Conservation (phyloP, 2,113 vertebrate genomes). For the Ursus arctos region DNA sequence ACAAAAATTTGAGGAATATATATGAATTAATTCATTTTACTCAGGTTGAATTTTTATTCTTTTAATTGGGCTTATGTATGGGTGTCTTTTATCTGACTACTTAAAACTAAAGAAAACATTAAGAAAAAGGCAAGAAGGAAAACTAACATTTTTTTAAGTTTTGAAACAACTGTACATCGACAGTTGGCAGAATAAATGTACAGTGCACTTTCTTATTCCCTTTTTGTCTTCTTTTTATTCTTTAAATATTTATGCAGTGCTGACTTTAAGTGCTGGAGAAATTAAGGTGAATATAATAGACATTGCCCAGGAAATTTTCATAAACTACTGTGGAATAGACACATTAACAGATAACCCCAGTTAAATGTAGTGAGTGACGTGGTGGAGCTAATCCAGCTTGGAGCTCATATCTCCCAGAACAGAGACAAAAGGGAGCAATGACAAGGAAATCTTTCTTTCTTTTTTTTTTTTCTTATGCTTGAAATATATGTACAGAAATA, state of each 20-base stretch:
- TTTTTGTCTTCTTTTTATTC: background rate
- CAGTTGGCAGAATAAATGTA: background rate
- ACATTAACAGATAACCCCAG: background rate
- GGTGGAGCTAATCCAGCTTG: background rate
- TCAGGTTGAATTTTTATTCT: background rate
- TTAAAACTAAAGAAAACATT: background rate
- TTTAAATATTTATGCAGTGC: slow-evolving; percentile 2
- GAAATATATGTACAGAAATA: background rate
- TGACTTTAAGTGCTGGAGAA: background rate
- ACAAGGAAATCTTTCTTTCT: background rate
- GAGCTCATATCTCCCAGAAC: background rate
- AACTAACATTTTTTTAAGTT: background rate
- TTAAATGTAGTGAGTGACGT: background rate
- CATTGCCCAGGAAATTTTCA: background rate
- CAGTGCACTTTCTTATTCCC: background rate
- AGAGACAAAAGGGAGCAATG: background rate
- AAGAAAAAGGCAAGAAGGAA: background rate
- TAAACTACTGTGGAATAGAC: background rate
- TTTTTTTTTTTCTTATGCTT: background rate
- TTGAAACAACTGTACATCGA: background rate
- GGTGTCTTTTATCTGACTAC: background rate
- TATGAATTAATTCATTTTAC: background rate
- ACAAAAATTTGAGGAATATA: background rate
- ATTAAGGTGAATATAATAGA: background rate
- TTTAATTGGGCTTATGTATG: background rate